Evolutionary conservation across 2,113 vertebrate species (phyloP).

Genomic region (Brachyhypopomus gauderio): DNA sequence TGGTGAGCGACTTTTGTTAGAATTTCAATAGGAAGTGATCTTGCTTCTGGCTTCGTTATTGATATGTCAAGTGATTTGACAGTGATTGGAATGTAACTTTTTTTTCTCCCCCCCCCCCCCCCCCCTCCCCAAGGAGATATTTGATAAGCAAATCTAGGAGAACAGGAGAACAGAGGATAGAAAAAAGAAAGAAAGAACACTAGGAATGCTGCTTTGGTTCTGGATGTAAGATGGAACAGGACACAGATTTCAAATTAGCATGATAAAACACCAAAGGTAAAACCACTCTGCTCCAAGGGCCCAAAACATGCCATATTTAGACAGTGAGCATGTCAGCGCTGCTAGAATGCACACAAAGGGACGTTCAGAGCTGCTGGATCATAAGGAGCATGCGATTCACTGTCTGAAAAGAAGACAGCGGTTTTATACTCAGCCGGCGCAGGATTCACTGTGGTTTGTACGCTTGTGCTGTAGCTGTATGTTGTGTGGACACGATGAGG

Average conservation of each 20-base stretch:
- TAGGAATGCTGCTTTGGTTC: background rate
- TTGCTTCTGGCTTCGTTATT: background rate
- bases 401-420: background rate
- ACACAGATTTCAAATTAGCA: conserved; percentile 4
- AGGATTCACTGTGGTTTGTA: too few species aligned
- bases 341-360: background rate
- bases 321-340: background rate
- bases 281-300: background rate
- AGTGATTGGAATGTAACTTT: background rate
- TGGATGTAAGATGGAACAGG: conserved; percentile 9
- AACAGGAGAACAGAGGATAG: background rate
- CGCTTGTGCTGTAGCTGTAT: background rate
- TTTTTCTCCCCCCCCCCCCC: background rate
- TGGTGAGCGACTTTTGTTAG: background rate
- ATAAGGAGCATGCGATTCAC: background rate
- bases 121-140: background rate
- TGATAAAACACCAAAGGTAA: conserved; percentile 3
- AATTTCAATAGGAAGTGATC: background rate
- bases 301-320: background rate
- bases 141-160: background rate
- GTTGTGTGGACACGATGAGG: background rate
- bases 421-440: too few species aligned
- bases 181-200: background rate
- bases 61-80: conserved; percentile 3
- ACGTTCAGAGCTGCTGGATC: background rate